Conservation (phyloP, 2,797 vertebrate genomes). For the Acrossocheilus fasciatus region DNA sequence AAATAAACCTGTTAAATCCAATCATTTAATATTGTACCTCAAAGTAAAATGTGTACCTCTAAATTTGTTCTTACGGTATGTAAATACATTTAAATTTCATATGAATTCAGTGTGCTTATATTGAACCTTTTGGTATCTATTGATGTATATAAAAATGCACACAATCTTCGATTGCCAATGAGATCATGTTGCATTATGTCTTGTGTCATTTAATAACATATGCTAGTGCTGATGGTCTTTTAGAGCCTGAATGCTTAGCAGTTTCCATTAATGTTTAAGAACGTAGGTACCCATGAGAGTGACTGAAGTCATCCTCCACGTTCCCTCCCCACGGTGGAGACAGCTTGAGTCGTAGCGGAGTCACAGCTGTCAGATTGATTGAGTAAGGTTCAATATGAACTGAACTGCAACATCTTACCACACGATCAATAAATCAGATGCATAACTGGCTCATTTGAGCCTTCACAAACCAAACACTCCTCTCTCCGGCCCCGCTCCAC, state of each 20-base stretch:
- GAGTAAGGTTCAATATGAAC: slow-evolving; percentile 60
- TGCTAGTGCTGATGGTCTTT: neutral
- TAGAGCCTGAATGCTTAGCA: neutral
- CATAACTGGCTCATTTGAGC: slow-evolving; percentile 50
- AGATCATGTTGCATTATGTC: neutral
- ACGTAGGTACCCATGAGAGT: neutral
- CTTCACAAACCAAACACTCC: slow-evolving; percentile 28
- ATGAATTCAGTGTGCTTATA: neutral
- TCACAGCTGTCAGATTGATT: slow-evolving; percentile 55
- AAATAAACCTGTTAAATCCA: neutral
- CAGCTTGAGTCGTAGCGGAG: slow-evolving; percentile 37
- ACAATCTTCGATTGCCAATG: neutral
- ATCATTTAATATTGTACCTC: neutral
- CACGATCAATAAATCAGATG: slow-evolving; percentile 56
- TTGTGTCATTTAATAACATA: slow-evolving; percentile 1
- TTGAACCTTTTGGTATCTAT: neutral
- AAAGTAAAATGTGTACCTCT: neutral
- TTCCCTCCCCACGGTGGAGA: slow-evolving; percentile 31
- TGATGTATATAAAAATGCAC: neutral
- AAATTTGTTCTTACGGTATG: neutral
- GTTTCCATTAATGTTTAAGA: slow-evolving; percentile 4
- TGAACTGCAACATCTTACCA: slow-evolving; percentile 58
- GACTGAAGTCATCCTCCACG: slow-evolving; percentile 30
- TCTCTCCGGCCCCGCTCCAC: neutral
- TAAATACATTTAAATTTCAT: neutral